Evolutionary conservation across 2,888 invertebrate genomes (phyloP).

Genomic region (Lacanobia oleracea): DNA sequence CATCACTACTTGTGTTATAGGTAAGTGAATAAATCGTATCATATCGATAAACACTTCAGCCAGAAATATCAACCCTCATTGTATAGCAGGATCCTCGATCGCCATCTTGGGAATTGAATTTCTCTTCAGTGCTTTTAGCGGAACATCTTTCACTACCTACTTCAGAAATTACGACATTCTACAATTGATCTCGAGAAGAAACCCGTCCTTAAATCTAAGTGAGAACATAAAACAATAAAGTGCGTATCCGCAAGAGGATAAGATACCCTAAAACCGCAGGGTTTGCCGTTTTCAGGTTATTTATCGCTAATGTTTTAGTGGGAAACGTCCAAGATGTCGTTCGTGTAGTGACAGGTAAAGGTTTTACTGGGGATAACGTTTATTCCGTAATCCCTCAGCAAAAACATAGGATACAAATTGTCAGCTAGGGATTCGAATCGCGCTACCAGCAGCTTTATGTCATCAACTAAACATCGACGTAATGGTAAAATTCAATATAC

Average conservation of each 20-base stretch:
- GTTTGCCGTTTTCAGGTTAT: conserved; percentile 64
- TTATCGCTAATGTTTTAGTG: conserved; percentile 70
- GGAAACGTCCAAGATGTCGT: conserved; percentile 50
- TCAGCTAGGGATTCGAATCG: conserved; percentile 31
- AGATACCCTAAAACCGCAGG: conserved; percentile 64
- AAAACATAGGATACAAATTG: conserved; percentile 40
- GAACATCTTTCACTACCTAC: conserved; percentile 13
- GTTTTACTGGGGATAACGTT: conserved; percentile 49
- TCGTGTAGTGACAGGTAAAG: conserved; percentile 51
- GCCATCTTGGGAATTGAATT: conserved; percentile 17
- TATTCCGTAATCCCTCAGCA: conserved; percentile 47
- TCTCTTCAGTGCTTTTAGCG: conserved; percentile 19
- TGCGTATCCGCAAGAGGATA: conserved; percentile 60
- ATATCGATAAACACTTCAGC: background rate
- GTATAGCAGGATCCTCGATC: conserved; percentile 2
- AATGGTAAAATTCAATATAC: conserved; percentile 2
- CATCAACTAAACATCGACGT: conserved; percentile 5
- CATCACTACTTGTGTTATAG: conserved; percentile 1
- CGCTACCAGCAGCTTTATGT: conserved; percentile 41
- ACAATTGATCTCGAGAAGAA: conserved; percentile 41
- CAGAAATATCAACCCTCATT: conserved; percentile 5
- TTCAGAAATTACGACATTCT: conserved; percentile 40
- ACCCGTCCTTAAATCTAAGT: conserved; percentile 62
- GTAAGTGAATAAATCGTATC: background rate
- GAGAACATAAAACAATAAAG: conserved; percentile 69